These are phyloP conservation scores for Onychomys leucogaster DNA, from an alignment of 2,797 vertebrate genomes.

Conservation along the genomic window DNA sequence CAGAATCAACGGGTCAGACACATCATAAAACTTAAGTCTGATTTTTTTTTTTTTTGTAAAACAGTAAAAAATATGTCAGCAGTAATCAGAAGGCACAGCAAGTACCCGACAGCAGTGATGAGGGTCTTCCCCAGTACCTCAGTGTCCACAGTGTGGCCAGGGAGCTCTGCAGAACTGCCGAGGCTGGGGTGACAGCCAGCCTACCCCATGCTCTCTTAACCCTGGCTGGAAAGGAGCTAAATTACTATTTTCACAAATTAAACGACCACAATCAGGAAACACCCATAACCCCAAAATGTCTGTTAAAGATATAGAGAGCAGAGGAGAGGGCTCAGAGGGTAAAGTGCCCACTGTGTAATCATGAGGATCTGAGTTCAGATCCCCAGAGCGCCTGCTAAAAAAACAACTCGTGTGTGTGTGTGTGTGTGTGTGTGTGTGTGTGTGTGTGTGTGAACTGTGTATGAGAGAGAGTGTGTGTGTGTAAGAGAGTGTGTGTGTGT, in stretches of 20 bases:
- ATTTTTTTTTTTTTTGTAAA: background rate
- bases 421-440: background rate
- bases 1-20: background rate
- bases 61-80: background rate
- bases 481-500: too few species aligned
- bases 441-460: too few species aligned
- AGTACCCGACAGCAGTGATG: background rate
- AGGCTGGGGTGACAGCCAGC: background rate
- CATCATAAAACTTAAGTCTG: background rate
- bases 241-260: background rate
- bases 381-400: background rate
- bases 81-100: background rate
- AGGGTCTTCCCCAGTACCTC: background rate
- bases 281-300: background rate
- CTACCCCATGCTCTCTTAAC: background rate
- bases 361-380: background rate
- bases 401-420: background rate
- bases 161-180: background rate
- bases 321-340: background rate
- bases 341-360: background rate
- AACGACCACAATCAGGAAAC: background rate
- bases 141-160: background rate
- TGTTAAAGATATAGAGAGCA: slow-evolving; percentile 11
- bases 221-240: background rate
- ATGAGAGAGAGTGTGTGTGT: too few species aligned